Evolutionary conservation across 2,888 invertebrate species (phyloP).

Genomic region (Helobdella robusta): DNA sequence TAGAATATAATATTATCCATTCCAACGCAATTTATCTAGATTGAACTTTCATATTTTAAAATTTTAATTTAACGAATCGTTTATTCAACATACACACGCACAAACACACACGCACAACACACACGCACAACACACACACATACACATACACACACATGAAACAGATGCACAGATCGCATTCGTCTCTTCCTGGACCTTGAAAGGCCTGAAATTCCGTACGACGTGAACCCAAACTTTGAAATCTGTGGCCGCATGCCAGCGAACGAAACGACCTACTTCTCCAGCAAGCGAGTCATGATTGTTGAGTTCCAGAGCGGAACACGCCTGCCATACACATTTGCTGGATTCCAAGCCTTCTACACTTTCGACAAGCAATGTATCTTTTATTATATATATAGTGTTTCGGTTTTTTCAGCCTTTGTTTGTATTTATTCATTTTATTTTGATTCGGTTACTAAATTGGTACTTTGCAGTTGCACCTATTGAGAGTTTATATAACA

Average conservation of each 20-base stretch:
- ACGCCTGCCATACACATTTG: slow-evolving; percentile 35
- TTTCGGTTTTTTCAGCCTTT: background rate
- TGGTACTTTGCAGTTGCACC: too few relatives aligned
- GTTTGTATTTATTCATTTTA: background rate
- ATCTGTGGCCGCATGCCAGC: slow-evolving; percentile 42
- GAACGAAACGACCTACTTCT: slow-evolving; percentile 43
- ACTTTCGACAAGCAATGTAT: slow-evolving; percentile 45
- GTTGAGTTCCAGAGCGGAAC: slow-evolving; percentile 43
- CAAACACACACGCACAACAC: too few relatives aligned
- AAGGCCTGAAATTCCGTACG: slow-evolving; percentile 44
- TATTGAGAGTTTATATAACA: too few relatives aligned
- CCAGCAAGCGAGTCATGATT: slow-evolving; percentile 42
- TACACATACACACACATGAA: too few relatives aligned
- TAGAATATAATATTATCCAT: too few relatives aligned
- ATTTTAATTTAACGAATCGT: too few relatives aligned
- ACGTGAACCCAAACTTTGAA: slow-evolving; percentile 38
- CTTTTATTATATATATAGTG: background rate
- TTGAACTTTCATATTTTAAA: too few relatives aligned
- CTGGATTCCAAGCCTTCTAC: slow-evolving; percentile 44
- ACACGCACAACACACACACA: too few relatives aligned
- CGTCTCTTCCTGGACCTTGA: slow-evolving; percentile 43
- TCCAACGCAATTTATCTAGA: too few relatives aligned
- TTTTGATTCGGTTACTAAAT: background rate
- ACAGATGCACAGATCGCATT: slow-evolving; percentile 45
- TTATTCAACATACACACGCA: too few relatives aligned